Base-by-base conservation (phyloP, 2,888 invertebrate species). In the Onchidella celtica region DNA sequence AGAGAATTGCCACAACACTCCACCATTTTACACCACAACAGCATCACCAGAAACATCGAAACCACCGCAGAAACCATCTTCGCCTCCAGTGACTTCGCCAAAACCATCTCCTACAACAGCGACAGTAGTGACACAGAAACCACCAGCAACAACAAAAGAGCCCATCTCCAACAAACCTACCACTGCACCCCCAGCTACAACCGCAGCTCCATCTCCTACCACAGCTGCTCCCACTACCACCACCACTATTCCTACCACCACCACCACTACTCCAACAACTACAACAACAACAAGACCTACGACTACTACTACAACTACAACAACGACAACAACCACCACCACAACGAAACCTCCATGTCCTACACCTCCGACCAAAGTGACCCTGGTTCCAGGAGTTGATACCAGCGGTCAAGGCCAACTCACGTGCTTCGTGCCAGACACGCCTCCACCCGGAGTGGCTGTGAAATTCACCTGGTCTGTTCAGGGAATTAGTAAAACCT, bases 381-480 rank as follows among this genome's bases (percentile, higher is more conserved):
- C 59, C 11, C 40, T 81, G 29, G 47, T 24, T 4, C 59, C 75
- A 36, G 34, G 17, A 14, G 82, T 84, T 0, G 83, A 84, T 34
- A 69, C 75, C n/a, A 79, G 83, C 32, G 84, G 81, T 4, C 68
- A 79, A 21, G 79, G 73, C 14, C 47, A 66, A 24, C 57, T 79
- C n/a, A 85, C 87, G 3, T 87, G 86, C 72, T 79, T 88, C 21
- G 83, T 82, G 0, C 87, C 88, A 70, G 73, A 72, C 4, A 85
- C 87, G 63, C 78, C 77, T 21, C 65, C 3, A n/a, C n/a, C 21
- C 27, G 73, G 75, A 32, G 59, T 77, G 29, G 34, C 65, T n/a
- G 73, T 83, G 55, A 55, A 68, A 38, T 83, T 83, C 68, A 79
- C 77, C 24, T 83, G 81, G 81, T 21, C 29, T 21, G 66, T 83